phyloP scores from a whole-genome alignment of 2,113 vertebrate genomes.

The Diadophis punctatus region DNA sequence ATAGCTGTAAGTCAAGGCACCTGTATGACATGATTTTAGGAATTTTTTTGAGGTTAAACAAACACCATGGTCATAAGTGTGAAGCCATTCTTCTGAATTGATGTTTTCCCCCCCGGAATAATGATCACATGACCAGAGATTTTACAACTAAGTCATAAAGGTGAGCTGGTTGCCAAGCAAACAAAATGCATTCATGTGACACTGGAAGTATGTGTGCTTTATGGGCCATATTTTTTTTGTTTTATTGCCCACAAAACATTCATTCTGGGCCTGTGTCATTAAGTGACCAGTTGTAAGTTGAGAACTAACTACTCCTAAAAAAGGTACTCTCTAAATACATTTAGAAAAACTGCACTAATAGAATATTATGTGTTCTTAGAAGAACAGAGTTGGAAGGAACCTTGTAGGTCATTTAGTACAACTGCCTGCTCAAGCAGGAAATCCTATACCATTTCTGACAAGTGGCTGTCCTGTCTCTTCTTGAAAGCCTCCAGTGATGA shows the following conservation, averaged over 20 bases:
- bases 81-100: neutral
- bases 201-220: too few species aligned
- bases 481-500: too few species aligned
- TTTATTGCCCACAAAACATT: too few species aligned
- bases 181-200: neutral
- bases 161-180: neutral
- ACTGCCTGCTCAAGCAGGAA: too few species aligned
- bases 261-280: too few species aligned
- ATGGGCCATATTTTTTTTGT: too few species aligned
- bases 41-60: neutral
- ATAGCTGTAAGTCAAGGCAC: neutral
- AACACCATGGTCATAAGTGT: neutral
- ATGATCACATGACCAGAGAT: neutral
- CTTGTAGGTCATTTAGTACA: too few species aligned
- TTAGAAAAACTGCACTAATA: neutral
- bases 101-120: neutral
- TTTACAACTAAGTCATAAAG: neutral
- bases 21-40: neutral
- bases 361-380: neutral
- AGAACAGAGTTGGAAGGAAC: too few species aligned
- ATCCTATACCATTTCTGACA: too few species aligned
- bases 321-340: neutral
- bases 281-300: too few species aligned
- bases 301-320: neutral
- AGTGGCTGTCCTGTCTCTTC: too few species aligned